Evolutionary conservation across 1,140 invertebrate genomes (phyloP).

Genomic region (Penaeus vannamei): DNA sequence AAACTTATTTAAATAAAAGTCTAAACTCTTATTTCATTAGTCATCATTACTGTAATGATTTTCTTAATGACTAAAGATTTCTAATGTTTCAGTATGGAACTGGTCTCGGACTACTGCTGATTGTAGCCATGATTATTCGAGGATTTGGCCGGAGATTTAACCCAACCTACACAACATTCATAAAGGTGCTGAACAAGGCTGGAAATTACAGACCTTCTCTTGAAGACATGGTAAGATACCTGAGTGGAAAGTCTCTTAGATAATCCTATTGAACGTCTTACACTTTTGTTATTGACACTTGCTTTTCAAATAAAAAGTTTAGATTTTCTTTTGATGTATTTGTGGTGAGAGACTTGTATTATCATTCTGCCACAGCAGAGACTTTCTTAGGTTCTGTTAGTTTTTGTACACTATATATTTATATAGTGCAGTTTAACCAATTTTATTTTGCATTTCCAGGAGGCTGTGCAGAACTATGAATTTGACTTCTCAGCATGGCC

Average conservation of each 20-base stretch:
- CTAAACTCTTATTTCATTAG: too few relatives aligned
- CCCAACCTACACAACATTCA: constrained; percentile 82
- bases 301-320: too few relatives aligned
- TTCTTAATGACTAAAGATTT: not conserved
- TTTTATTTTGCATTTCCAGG: constrained; percentile 21
- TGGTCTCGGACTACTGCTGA: constrained; percentile 44
- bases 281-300: too few relatives aligned
- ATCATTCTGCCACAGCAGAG: too few relatives aligned
- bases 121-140: constrained; percentile 70
- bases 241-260: too few relatives aligned
- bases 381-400: not conserved
- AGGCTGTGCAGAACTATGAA: constrained; percentile 32
- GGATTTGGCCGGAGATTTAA: constrained; percentile 82
- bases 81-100: constrained; percentile 35
- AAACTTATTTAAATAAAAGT: too few relatives aligned
- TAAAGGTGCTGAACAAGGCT: constrained; percentile 78
- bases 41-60: not conserved
- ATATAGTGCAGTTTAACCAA: not conserved
- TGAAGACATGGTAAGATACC: constrained; percentile 25
- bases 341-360: too few relatives aligned
- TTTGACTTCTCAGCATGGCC: constrained; percentile 59
- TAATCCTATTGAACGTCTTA: not conserved
- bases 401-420: not conserved
- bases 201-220: constrained; percentile 72
- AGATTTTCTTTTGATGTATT: too few relatives aligned